Conservation (phyloP, 2,888 invertebrate genomes). For the Callimorpha dominula region DNA sequence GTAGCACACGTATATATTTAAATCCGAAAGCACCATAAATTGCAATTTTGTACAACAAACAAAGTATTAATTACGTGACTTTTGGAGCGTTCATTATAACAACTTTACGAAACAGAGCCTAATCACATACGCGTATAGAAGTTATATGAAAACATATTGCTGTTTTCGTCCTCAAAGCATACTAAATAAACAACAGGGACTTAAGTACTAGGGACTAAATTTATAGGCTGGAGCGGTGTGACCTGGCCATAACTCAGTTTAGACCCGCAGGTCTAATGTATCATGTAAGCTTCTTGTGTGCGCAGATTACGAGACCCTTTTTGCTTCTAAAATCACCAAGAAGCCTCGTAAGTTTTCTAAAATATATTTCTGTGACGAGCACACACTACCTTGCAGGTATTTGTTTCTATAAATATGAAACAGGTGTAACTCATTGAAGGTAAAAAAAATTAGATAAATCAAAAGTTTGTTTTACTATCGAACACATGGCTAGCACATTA, state of each 20-base stretch:
- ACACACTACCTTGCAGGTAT: background rate
- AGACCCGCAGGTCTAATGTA: conserved; percentile 32
- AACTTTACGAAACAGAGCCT: conserved; percentile 16
- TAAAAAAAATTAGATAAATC: too few species aligned
- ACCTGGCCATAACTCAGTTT: conserved; percentile 27
- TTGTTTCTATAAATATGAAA: background rate
- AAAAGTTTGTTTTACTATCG: too few species aligned
- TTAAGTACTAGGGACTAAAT: conserved; percentile 36
- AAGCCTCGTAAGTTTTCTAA: background rate
- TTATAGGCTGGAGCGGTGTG: conserved; percentile 32
- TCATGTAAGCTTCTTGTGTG: conserved; percentile 32
- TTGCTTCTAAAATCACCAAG: conserved; percentile 3
- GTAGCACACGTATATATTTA: background rate
- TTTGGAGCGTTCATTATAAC: conserved; percentile 12
- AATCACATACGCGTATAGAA: conserved; percentile 25
- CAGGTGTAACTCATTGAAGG: background rate
- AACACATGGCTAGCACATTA: too few species aligned
- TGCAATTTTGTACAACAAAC: background rate
- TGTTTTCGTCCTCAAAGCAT: conserved; percentile 37
- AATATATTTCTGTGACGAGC: background rate
- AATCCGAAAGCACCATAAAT: conserved; percentile 2
- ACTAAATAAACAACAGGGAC: conserved; percentile 34
- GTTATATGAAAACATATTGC: conserved; percentile 36
- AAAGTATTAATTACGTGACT: conserved; percentile 16
- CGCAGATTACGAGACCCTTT: conserved; percentile 18